phyloP scores from a whole-genome alignment of 1,140 invertebrate genomes.

The Procambarus virginalis region DNA sequence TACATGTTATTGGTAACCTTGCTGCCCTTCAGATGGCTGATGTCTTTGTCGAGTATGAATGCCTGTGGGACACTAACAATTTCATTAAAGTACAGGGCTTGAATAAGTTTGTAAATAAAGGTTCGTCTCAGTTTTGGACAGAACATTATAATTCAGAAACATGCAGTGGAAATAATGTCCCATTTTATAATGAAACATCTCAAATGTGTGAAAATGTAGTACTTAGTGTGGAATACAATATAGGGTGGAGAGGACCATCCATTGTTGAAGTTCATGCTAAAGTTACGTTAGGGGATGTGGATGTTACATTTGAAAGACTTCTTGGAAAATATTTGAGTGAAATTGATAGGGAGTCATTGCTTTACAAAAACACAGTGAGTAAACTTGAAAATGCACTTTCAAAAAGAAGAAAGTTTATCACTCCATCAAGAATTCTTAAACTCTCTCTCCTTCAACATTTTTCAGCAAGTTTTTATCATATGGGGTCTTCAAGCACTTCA shows the following conservation, averaged over 20 bases:
- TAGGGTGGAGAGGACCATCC: conserved; percentile 40
- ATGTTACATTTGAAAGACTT: conserved; percentile 17
- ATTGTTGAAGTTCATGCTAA: conserved; percentile 38
- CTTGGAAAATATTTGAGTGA: neutral
- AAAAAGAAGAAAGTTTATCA: neutral
- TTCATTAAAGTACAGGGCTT: conserved; percentile 47
- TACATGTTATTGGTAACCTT: conserved; percentile 37
- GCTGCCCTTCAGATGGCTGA: neutral
- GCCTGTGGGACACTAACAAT: conserved; percentile 17
- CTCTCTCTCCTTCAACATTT: conserved; percentile 39
- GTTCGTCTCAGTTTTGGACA: neutral
- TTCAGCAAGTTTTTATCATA: conserved; percentile 27
- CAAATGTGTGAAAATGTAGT: conserved; percentile 53
- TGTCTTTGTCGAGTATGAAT: conserved; percentile 37
- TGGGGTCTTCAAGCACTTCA: neutral
- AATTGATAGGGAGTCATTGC: neutral
- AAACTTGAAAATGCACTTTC: neutral
- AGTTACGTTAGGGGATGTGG: conserved; percentile 40
- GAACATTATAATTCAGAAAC: neutral
- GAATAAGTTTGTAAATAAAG: neutral
- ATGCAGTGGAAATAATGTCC: conserved; percentile 17
- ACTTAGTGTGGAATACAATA: conserved; percentile 42
- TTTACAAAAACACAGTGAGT: neutral
- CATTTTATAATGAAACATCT: conserved; percentile 34
- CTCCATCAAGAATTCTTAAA: neutral